Percentiles rank a stretch among this genome's conserved stretches.
These are phyloP conservation scores for Herpailurus yagouaroundi DNA, from an alignment of 2,113 vertebrate genomes.

Conservation along the genomic window DNA sequence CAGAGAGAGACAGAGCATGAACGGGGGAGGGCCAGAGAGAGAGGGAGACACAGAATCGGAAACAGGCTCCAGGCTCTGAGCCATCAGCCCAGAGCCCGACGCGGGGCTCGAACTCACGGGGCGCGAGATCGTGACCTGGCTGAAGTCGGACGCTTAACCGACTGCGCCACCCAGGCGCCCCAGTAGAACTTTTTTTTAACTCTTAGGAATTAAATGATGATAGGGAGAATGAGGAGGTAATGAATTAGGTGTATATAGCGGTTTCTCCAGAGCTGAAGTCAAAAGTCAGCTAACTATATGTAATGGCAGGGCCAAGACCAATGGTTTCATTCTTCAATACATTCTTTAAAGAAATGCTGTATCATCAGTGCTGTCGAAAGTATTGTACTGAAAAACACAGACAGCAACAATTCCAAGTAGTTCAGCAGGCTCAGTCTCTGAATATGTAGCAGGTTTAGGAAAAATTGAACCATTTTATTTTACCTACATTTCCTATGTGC, in stretches of 20 bases:
- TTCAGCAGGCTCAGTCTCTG: neutral
- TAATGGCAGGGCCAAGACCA: neutral
- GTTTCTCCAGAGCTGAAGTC: neutral
- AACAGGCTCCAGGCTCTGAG: too few relatives aligned
- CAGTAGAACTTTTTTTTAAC: neutral
- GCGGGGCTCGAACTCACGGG: too few relatives aligned
- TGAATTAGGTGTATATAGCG: neutral
- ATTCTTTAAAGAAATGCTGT: conserved; percentile 6
- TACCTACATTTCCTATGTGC: neutral
- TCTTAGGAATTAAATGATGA: neutral
- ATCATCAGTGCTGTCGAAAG: neutral
- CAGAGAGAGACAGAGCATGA: too few relatives aligned
- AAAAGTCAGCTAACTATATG: neutral
- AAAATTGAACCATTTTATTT: neutral
- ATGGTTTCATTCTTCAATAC: neutral
- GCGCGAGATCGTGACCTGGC: too few relatives aligned
- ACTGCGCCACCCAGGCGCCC: too few relatives aligned
- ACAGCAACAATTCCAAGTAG: neutral
- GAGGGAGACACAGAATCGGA: too few relatives aligned
- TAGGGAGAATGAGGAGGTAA: neutral
- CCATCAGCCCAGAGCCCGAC: too few relatives aligned
- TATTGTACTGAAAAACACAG: neutral
- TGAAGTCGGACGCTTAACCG: too few relatives aligned
- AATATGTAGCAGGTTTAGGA: neutral
- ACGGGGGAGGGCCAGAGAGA: too few relatives aligned